These are phyloP conservation scores for Gallinago media DNA, from an alignment of 2,113 vertebrate genomes.

Conservation along the genomic window DNA sequence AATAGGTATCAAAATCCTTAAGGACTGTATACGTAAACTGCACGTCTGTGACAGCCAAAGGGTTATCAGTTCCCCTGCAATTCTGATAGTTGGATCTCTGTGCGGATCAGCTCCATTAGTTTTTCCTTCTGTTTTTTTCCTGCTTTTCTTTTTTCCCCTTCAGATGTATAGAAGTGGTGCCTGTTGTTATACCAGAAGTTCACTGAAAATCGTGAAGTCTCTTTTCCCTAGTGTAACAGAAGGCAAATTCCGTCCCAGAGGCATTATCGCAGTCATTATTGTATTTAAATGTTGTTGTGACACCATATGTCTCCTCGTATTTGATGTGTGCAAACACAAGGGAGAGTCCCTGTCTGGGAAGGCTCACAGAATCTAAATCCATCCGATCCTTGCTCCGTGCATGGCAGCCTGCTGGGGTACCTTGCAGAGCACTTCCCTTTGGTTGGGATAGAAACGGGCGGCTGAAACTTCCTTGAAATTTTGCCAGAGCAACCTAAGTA, in stretches of 20 bases:
- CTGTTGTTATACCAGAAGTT: neutral
- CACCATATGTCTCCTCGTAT: conserved; percentile 21
- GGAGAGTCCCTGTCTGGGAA: conserved; percentile 8
- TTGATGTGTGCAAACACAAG: conserved; percentile 37
- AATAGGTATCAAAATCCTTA: neutral
- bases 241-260: conserved; percentile 45
- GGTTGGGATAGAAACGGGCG: neutral
- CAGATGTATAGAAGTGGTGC: neutral
- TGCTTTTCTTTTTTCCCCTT: neutral
- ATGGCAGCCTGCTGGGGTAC: neutral
- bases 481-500: neutral
- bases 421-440: conserved; percentile 9
- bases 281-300: conserved; percentile 64
- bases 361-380: neutral
- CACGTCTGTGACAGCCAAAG: neutral
- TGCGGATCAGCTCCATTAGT: neutral
- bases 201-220: neutral
- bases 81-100: neutral
- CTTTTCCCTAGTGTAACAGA: conserved; percentile 39
- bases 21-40: neutral
- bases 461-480: conserved; percentile 10
- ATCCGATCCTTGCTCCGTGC: conserved; percentile 30
- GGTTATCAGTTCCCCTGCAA: neutral
- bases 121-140: neutral
- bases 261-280: conserved; percentile 50